Evolutionary conservation across 2,888 invertebrate species (phyloP).

Genomic region (Plagiodera versicolora): DNA sequence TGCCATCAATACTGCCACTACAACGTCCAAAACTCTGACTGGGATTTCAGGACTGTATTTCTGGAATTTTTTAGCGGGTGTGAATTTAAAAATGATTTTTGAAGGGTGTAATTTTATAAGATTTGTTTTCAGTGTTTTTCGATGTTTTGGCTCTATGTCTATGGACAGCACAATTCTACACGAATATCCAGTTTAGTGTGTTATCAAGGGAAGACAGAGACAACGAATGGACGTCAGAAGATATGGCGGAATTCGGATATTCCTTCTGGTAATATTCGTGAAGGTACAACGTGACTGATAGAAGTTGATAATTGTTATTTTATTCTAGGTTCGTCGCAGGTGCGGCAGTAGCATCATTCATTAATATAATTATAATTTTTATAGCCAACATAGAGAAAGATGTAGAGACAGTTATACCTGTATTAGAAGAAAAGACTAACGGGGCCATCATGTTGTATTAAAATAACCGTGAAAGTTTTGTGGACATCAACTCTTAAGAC

Average conservation of each 20-base stretch:
- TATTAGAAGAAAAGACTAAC: slow-evolving; percentile 75
- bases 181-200: slow-evolving; percentile 80
- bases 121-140: slow-evolving; percentile 66
- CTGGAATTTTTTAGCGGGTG: slow-evolving; percentile 78
- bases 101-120: no score
- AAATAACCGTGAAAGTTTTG: background rate
- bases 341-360: slow-evolving; percentile 67
- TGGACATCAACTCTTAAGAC: background rate
- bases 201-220: slow-evolving; percentile 77
- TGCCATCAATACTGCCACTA: slow-evolving; percentile 77
- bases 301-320: background rate
- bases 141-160: slow-evolving; percentile 75
- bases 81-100: no score
- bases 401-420: slow-evolving; percentile 67
- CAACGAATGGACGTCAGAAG: slow-evolving; percentile 81
- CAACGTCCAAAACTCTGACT: slow-evolving; percentile 68
- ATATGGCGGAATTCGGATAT: slow-evolving; percentile 78
- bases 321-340: slow-evolving; percentile 70
- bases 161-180: slow-evolving; percentile 83
- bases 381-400: slow-evolving; percentile 73
- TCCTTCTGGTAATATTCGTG: slow-evolving; percentile 74
- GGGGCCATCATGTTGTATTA: slow-evolving; percentile 85
- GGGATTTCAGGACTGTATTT: slow-evolving; percentile 72
- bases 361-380: slow-evolving; percentile 73
- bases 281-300: no score